A percentile compares a stretch with the other conserved stretches of the same genome.
Evolutionary conservation across 2,113 vertebrate species (phyloP).

Genomic region (Dermatemys mawii): DNA sequence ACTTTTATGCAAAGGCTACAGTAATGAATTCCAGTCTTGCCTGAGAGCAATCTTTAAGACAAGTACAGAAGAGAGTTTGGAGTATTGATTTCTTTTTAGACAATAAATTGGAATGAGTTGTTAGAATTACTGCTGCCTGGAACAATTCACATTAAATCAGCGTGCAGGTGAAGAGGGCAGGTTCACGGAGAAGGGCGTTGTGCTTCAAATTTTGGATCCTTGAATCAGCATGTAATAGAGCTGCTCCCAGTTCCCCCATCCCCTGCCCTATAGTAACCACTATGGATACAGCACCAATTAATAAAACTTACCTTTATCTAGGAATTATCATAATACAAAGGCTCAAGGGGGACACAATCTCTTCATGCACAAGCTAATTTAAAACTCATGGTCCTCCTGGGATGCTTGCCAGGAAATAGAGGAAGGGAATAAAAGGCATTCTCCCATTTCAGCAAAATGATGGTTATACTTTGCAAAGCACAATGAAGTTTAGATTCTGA

Average conservation of each 20-base stretch:
- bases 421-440: constrained; percentile 48
- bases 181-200: not conserved
- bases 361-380: constrained; percentile 59
- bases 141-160: constrained; percentile 55
- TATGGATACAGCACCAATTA: constrained; percentile 64
- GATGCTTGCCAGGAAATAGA: constrained; percentile 59
- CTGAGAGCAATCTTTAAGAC: constrained; percentile 64
- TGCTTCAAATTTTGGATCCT: constrained; percentile 13
- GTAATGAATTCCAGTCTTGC: constrained; percentile 60
- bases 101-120: constrained; percentile 63
- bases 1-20: constrained; percentile 35
- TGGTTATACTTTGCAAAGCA: constrained; percentile 44
- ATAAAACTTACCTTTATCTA: constrained; percentile 69
- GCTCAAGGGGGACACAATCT: constrained; percentile 57
- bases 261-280: constrained; percentile 2
- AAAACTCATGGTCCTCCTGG: constrained; percentile 47
- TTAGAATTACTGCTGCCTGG: constrained; percentile 66
- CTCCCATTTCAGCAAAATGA: constrained; percentile 53
- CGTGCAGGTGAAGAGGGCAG: constrained; percentile 13
- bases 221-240: not conserved
- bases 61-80: constrained; percentile 51
- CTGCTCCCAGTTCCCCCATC: not conserved
- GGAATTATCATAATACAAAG: constrained; percentile 66
- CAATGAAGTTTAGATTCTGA: constrained; percentile 53
- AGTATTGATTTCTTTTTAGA: constrained; percentile 60